These are phyloP conservation scores for Clinocottus analis DNA, from an alignment of 2,113 vertebrate genomes.

Conservation along the genomic window DNA sequence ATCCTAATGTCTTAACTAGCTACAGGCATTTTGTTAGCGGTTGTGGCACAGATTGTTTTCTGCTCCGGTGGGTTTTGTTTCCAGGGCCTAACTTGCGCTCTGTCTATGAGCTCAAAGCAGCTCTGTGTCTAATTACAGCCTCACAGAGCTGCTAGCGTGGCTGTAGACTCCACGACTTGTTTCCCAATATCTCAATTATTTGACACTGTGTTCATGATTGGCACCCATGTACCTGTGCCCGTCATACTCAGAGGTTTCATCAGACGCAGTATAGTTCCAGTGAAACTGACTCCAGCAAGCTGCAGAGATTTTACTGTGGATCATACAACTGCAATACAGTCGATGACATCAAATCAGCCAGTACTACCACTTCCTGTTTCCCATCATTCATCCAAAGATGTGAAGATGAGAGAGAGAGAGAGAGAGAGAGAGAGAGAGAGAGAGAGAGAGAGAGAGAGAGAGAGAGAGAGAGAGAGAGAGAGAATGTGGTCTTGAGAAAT, in stretches of 20 bases:
- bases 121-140: no score
- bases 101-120: no score
- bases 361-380: neutral
- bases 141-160: no score
- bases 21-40: no score
- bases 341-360: conserved; percentile 11
- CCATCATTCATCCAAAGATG: conserved; percentile 30
- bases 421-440: neutral
- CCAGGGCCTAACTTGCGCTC: no score
- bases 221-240: no score
- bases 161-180: neutral
- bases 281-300: neutral
- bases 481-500: conserved; percentile 1
- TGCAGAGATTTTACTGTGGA: neutral
- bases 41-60: no score
- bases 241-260: neutral
- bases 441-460: no score
- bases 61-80: no score
- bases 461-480: neutral
- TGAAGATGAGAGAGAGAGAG: conserved; percentile 11
- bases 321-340: conserved; percentile 8
- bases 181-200: neutral
- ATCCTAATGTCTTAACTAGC: no score
- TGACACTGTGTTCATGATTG: neutral
- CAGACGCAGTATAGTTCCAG: neutral